phyloP scores from a whole-genome alignment of 92 coral and sea anemone species.

The Parazoanthus atlanticus region DNA sequence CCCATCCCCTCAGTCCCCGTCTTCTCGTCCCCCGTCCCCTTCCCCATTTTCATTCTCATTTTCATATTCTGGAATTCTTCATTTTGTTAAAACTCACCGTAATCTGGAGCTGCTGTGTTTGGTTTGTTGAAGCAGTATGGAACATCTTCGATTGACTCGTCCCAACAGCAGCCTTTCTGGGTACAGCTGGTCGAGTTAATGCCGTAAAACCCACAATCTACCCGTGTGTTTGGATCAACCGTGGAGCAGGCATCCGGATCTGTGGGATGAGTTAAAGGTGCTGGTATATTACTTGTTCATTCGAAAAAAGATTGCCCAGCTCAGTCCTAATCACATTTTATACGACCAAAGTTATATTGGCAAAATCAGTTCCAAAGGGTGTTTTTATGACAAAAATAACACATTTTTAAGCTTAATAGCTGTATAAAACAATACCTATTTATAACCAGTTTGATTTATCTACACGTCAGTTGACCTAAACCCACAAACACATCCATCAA shows the following conservation, averaged over 20 bases:
- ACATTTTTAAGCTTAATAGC: too few species aligned
- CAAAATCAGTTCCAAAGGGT: not conserved
- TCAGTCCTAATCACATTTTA: not conserved
- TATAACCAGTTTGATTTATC: too few species aligned
- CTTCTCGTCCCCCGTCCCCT: not conserved
- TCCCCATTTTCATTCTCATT: too few species aligned
- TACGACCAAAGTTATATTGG: too few species aligned
- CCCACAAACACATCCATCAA: not conserved
- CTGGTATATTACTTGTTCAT: not conserved
- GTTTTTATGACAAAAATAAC: not conserved
- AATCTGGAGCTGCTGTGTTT: slow-evolving; percentile 20
- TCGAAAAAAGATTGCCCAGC: not conserved
- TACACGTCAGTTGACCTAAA: too few species aligned
- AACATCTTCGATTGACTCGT: slow-evolving; percentile 15
- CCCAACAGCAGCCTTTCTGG: slow-evolving; percentile 26
- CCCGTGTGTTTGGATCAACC: slow-evolving; percentile 4
- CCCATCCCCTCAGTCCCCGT: not conserved
- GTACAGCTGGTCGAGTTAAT: not conserved
- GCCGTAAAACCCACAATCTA: slow-evolving; percentile 36
- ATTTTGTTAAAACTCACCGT: not conserved
- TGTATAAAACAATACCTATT: too few species aligned
- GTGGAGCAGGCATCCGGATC: not conserved
- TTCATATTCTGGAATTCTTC: too few species aligned
- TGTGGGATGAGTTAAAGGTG: not conserved
- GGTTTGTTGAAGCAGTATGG: slow-evolving; percentile 42